These are phyloP conservation scores for Eupithecia subfuscata DNA, from an alignment of 2,888 invertebrate genomes.

Conservation along the genomic window DNA sequence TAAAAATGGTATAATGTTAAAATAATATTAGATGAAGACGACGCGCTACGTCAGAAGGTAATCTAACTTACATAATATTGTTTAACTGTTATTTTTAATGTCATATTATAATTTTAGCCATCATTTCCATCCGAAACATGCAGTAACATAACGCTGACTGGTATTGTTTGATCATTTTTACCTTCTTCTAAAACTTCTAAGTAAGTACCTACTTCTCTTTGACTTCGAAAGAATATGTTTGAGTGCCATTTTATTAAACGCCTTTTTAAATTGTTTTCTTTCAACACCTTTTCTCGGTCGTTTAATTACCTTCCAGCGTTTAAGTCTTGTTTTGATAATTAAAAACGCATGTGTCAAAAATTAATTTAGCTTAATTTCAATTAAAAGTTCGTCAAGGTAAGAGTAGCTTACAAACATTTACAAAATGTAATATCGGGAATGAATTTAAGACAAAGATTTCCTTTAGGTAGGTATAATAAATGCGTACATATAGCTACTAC, in stretches of 20 bases:
- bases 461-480: not conserved
- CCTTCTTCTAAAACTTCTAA: not conserved
- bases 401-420: not conserved
- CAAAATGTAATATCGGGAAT: not conserved
- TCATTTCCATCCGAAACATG: not conserved
- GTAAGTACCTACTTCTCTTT: not conserved
- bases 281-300: not conserved
- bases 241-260: not conserved
- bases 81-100: too few species aligned
- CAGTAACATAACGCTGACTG: not conserved
- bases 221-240: not conserved
- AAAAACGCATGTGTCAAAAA: not conserved
- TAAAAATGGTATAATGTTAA: too few species aligned
- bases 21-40: too few species aligned
- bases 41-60: too few species aligned
- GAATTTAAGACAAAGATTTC: not conserved
- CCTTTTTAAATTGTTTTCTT: not conserved
- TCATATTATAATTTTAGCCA: not conserved
- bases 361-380: not conserved
- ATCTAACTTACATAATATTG: too few species aligned
- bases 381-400: not conserved
- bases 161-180: not conserved
- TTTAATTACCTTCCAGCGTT: not conserved
- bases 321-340: constrained; percentile 10
- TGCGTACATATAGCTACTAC: too few species aligned